These are phyloP conservation scores for Helostoma temminkii DNA, from an alignment of 2,797 vertebrate genomes.

Conservation along the genomic window DNA sequence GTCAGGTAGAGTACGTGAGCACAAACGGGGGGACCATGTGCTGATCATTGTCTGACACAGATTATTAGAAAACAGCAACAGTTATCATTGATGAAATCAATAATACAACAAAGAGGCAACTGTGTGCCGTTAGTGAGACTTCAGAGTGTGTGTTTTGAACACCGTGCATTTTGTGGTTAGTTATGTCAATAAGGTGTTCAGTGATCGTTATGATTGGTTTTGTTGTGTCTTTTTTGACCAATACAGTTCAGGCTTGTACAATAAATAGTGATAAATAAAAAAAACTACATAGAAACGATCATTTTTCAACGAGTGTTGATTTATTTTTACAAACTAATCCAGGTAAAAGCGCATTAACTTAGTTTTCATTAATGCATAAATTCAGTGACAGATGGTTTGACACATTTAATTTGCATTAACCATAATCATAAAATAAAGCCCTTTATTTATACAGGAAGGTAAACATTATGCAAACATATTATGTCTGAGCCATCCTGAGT, in stretches of 20 bases:
- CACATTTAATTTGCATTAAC: constrained; percentile 41
- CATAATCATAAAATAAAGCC: background rate
- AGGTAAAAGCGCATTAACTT: constrained; percentile 38
- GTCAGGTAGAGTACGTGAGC: constrained; percentile 49
- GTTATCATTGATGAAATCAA: constrained; percentile 43
- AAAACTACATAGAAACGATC: constrained; percentile 68
- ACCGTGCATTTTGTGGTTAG: constrained; percentile 79
- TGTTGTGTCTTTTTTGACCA: constrained; percentile 82
- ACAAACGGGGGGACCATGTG: constrained; percentile 35
- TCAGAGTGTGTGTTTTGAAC: constrained; percentile 77
- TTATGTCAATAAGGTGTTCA: constrained; percentile 76
- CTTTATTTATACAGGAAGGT: background rate
- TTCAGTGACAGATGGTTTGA: constrained; percentile 11
- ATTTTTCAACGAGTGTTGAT: constrained; percentile 76
- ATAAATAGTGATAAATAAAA: constrained; percentile 80
- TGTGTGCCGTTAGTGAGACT: constrained; percentile 71
- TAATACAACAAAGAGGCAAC: constrained; percentile 61
- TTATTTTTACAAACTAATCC: constrained; percentile 58
- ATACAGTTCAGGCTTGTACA: constrained; percentile 81
- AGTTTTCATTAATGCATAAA: constrained; percentile 24
- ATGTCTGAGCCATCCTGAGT: constrained; percentile 14
- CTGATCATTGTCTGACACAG: constrained; percentile 40
- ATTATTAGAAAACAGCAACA: constrained; percentile 22
- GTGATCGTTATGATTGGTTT: constrained; percentile 79
- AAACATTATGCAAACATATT: constrained; percentile 9